Evolutionary conservation across 2,888 invertebrate species (phyloP).

Genomic region (Allygus modestus): DNA sequence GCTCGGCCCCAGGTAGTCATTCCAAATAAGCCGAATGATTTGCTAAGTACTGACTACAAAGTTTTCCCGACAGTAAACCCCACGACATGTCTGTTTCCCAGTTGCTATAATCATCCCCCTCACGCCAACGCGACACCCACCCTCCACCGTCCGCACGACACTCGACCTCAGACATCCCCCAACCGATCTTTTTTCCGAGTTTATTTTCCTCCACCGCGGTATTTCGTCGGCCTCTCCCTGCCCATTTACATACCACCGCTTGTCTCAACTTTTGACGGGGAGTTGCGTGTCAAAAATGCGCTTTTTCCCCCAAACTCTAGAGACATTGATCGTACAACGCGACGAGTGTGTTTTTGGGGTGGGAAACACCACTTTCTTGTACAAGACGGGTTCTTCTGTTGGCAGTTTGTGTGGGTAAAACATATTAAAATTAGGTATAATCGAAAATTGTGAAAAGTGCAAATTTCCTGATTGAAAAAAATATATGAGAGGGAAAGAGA

Average conservation of each 20-base stretch:
- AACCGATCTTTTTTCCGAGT: slow-evolving; percentile 24
- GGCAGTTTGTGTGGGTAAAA: too few species aligned
- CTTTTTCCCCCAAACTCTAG: not conserved
- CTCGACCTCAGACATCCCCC: not conserved
- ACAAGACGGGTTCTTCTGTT: too few species aligned
- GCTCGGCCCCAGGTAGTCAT: too few species aligned
- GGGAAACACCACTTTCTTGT: not conserved
- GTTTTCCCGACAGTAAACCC: not conserved
- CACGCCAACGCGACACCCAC: not conserved
- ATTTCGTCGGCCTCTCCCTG: not conserved
- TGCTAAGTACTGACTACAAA: too few species aligned
- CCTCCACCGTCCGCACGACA: not conserved
- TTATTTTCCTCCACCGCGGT: not conserved
- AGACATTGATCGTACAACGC: not conserved
- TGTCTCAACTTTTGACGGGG: slow-evolving; percentile 16
- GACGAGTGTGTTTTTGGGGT: slow-evolving; percentile 1
- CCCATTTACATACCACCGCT: slow-evolving; percentile 31
- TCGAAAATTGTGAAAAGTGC: too few species aligned
- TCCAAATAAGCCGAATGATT: too few species aligned
- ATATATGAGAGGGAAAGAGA: too few species aligned
- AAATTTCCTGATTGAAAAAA: too few species aligned
- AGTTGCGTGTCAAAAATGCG: slow-evolving; percentile 33
- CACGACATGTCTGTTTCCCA: slow-evolving; percentile 4
- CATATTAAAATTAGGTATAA: too few species aligned
- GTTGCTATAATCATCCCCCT: not conserved